These are phyloP conservation scores for Chionodraco myersi DNA, from an alignment of 2,113 vertebrate genomes.

Conservation along the genomic window DNA sequence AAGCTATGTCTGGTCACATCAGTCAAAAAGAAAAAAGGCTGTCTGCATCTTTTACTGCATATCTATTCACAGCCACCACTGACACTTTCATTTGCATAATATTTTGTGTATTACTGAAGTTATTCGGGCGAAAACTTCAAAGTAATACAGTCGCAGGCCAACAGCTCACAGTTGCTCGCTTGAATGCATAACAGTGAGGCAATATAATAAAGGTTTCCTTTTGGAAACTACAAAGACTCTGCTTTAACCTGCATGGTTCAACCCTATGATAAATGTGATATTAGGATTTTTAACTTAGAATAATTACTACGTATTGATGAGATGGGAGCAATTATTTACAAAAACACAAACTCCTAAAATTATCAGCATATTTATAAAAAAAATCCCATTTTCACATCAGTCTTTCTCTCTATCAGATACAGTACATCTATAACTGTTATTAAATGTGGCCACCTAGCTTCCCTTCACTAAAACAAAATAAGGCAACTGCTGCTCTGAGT, in stretches of 20 bases:
- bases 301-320: neutral
- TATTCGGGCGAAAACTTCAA: slow-evolving; percentile 39
- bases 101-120: slow-evolving; percentile 31
- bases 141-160: slow-evolving; percentile 37
- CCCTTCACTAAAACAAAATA: neutral
- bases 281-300: neutral
- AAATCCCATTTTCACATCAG: neutral
- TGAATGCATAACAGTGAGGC: neutral
- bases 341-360: neutral
- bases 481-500: neutral
- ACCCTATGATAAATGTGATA: neutral
- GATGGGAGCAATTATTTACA: neutral
- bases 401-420: no score
- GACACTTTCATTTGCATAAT: slow-evolving; percentile 45
- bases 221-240: neutral
- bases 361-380: neutral
- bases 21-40: slow-evolving; percentile 17
- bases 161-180: neutral
- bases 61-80: slow-evolving; percentile 10
- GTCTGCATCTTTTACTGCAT: slow-evolving; percentile 7
- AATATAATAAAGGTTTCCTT: neutral
- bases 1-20: slow-evolving; percentile 3
- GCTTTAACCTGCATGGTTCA: neutral
- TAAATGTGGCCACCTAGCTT: neutral
- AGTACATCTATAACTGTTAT: neutral